phyloP scores from a whole-genome alignment of 2,113 vertebrate species.

The Manacus vitellinus region DNA sequence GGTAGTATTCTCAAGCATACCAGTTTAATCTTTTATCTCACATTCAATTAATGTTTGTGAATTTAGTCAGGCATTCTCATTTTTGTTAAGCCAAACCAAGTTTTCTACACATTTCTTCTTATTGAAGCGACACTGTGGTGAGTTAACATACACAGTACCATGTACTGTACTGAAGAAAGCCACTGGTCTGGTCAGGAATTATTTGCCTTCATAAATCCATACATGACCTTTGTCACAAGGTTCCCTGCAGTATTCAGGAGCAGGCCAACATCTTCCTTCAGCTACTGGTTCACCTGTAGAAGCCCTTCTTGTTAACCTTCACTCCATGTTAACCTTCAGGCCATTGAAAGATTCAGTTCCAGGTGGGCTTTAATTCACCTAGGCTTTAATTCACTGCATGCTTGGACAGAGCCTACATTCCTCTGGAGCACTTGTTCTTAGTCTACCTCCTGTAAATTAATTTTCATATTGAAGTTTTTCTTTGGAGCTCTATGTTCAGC shows the following conservation, averaged over 20 bases:
- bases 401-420: neutral
- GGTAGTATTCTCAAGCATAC: neutral
- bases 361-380: neutral
- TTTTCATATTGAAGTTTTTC: neutral
- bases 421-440: neutral
- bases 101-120: neutral
- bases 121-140: neutral
- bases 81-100: neutral
- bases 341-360: neutral
- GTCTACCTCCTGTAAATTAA: neutral
- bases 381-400: neutral
- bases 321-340: neutral
- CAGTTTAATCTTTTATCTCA: neutral
- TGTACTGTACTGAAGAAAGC: neutral
- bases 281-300: neutral
- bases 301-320: neutral
- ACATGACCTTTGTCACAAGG: neutral
- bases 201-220: neutral
- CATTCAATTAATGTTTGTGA: neutral
- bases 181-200: neutral
- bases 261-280: neutral
- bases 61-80: neutral
- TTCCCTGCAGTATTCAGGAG: neutral
- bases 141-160: neutral
- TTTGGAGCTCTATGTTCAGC: neutral